A percentile compares a stretch with the other conserved stretches of the same genome.
phyloP scores from a whole-genome alignment of 1,140 invertebrate genomes.

The Bombus breviceps region DNA sequence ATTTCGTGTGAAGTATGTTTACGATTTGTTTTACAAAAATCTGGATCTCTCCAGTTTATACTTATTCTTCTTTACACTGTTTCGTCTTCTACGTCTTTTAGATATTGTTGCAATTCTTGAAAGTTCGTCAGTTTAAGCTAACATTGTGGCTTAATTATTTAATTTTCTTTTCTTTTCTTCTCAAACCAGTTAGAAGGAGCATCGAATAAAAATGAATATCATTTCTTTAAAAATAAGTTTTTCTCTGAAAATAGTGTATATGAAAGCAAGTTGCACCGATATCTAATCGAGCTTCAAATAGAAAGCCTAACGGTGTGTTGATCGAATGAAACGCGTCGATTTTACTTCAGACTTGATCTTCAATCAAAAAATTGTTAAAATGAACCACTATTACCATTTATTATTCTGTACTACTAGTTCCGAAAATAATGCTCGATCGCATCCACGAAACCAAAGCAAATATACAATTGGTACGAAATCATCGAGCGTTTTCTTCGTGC shows the following conservation, averaged over 20 bases:
- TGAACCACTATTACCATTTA: not conserved
- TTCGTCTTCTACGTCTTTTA: too few relatives aligned
- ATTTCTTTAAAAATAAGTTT: not conserved
- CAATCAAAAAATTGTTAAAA: not conserved
- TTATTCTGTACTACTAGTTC: constrained; percentile 12
- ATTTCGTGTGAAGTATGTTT: not conserved
- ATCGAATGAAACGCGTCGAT: not conserved
- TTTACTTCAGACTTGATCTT: not conserved
- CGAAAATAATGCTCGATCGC: not conserved
- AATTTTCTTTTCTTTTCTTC: not conserved
- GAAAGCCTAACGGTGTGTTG: constrained; percentile 17
- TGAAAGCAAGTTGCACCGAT: constrained; percentile 2
- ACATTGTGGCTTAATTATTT: too few relatives aligned
- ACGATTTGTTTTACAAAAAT: not conserved
- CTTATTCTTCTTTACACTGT: not conserved
- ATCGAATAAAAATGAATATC: not conserved
- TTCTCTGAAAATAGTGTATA: not conserved
- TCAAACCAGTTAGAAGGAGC: not conserved
- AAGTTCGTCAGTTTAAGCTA: not conserved
- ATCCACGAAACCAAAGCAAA: not conserved
- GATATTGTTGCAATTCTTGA: constrained; percentile 9
- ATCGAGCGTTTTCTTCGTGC: constrained; percentile 41
- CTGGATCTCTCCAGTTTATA: not conserved
- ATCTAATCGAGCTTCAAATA: constrained; percentile 32
- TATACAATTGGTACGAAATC: not conserved